A percentile compares a stretch with the other conserved stretches of the same genome.
Evolutionary conservation across 1,140 invertebrate genomes (phyloP).

Genomic region (Trichogramma pretiosum): DNA sequence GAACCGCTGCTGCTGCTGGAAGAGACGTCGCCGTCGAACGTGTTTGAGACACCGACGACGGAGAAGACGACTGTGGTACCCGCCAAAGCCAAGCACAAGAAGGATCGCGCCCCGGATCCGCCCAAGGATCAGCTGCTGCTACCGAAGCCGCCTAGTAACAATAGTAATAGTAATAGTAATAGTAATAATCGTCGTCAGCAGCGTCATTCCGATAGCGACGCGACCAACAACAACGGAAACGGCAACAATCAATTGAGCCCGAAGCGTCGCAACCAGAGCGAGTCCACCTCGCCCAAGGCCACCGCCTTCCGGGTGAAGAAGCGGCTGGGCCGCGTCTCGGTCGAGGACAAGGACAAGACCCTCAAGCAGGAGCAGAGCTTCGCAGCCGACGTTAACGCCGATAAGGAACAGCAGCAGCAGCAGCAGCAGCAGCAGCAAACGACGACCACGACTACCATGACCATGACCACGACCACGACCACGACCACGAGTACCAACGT

Average conservation of each 20-base stretch:
- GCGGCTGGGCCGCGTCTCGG: slow-evolving; percentile 37
- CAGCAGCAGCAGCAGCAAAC: too few relatives aligned
- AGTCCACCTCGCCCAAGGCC: slow-evolving; percentile 38
- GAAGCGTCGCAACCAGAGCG: slow-evolving; percentile 29
- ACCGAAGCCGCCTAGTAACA: slow-evolving; percentile 10
- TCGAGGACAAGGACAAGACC: slow-evolving; percentile 37
- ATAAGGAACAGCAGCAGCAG: too few relatives aligned
- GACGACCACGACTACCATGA: too few relatives aligned
- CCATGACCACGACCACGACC: too few relatives aligned
- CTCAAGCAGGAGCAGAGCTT: slow-evolving; percentile 42
- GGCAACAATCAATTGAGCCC: slow-evolving; percentile 16
- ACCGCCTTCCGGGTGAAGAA: slow-evolving; percentile 41
- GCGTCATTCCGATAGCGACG: slow-evolving; percentile 31
- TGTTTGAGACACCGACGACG: slow-evolving; percentile 30
- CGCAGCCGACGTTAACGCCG: too few relatives aligned
- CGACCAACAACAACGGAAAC: slow-evolving; percentile 32
- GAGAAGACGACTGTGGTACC: slow-evolving; percentile 5
- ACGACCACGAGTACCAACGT: slow-evolving; percentile 40
- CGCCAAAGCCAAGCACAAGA: neutral
- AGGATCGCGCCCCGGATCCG: neutral
- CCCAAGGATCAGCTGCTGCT: neutral
- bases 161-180: too few relatives aligned
- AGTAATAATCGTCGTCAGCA: too few relatives aligned
- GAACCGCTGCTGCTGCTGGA: slow-evolving; percentile 25
- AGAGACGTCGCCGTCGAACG: slow-evolving; percentile 35